These are phyloP conservation scores for Okamejei kenojei DNA, from an alignment of 2,797 vertebrate genomes.

Conservation along the genomic window DNA sequence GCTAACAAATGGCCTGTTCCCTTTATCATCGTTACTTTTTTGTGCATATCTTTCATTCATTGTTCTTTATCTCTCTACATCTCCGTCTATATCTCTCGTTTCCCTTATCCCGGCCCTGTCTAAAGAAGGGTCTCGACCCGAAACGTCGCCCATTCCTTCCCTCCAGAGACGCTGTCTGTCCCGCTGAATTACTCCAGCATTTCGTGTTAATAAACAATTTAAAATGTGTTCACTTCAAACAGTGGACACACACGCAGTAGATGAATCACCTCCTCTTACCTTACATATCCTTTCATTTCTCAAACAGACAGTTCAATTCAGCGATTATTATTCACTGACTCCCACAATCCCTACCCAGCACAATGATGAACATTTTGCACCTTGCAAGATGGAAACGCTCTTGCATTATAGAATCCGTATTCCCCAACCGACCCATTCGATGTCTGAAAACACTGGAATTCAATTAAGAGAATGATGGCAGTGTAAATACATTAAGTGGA, in stretches of 20 bases:
- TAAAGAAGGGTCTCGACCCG: no score
- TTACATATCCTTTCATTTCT: conserved; percentile 25
- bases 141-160: no score
- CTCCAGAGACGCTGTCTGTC: no score
- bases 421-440: not conserved
- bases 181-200: no score
- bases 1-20: no score
- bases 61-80: no score
- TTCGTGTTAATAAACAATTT: not conserved
- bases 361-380: not conserved
- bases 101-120: no score
- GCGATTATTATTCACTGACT: conserved; percentile 6
- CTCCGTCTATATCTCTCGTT: no score
- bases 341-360: not conserved
- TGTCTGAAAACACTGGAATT: not conserved
- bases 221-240: conserved; percentile 6
- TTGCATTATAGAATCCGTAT: not conserved
- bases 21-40: no score
- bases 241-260: not conserved
- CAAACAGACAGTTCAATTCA: conserved; percentile 2
- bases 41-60: no score
- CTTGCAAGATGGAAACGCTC: not conserved
- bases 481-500: not conserved
- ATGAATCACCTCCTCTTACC: conserved; percentile 12
- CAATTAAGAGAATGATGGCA: not conserved